Conservation (phyloP, 1,140 invertebrate species). For the Drosophila saltans region DNA sequence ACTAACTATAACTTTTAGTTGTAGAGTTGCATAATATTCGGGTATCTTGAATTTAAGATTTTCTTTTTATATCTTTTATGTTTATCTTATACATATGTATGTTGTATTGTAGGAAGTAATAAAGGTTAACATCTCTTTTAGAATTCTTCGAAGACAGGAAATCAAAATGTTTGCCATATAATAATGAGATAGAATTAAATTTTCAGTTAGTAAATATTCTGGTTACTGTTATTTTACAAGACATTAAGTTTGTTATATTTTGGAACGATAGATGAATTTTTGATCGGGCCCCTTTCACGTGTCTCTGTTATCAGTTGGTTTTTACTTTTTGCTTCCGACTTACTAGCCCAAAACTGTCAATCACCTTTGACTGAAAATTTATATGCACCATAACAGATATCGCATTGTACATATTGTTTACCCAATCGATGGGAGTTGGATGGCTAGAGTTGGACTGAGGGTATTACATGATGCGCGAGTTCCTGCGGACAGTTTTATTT, state of each 20-base stretch:
- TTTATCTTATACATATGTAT: too few relatives aligned
- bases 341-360: constrained; percentile 75
- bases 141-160: too few relatives aligned
- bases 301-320: constrained; percentile 27
- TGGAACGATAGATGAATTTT: background rate
- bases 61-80: too few relatives aligned
- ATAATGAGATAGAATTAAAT: too few relatives aligned
- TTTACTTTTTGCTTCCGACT: constrained; percentile 17
- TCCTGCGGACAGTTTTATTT: constrained; percentile 25
- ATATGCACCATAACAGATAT: constrained; percentile 50
- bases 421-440: constrained; percentile 54
- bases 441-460: background rate
- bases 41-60: too few relatives aligned
- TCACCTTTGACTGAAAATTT: constrained; percentile 53
- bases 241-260: background rate
- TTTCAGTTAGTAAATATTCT: too few relatives aligned
- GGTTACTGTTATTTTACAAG: background rate
- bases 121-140: too few relatives aligned
- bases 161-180: too few relatives aligned
- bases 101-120: too few relatives aligned
- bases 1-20: too few relatives aligned
- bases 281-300: constrained; percentile 2
- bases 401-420: constrained; percentile 38
- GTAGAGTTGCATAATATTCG: too few relatives aligned
- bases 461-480: constrained; percentile 46